Percentiles rank a stretch among this genome's conserved stretches.
These are phyloP conservation scores for Salarias fasciatus DNA, from an alignment of 2,797 vertebrate species.

Conservation along the genomic window DNA sequence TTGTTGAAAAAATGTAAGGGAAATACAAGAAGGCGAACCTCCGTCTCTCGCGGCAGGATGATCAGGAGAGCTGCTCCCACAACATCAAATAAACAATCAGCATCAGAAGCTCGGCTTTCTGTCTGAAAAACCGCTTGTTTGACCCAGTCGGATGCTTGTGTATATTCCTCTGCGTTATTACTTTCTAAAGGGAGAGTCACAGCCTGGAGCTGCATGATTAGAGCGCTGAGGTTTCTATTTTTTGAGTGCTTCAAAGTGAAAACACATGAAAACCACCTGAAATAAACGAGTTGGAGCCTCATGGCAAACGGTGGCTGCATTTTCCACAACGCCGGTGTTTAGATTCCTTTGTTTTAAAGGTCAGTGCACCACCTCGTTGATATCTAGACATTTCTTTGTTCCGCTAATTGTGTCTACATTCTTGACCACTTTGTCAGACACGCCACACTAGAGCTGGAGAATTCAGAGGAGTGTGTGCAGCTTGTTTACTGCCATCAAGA, in stretches of 20 bases:
- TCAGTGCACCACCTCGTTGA: constrained; percentile 65
- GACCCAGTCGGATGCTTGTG: constrained; percentile 32
- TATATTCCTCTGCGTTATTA: constrained; percentile 48
- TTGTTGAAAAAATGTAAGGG: too few species aligned
- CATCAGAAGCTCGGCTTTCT: constrained; percentile 50
- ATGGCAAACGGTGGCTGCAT: constrained; percentile 30
- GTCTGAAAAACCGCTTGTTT: constrained; percentile 46
- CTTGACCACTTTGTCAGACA: constrained; percentile 73
- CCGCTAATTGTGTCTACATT: constrained; percentile 74
- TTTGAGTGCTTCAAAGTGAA: constrained; percentile 43
- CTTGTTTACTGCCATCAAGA: constrained; percentile 78
- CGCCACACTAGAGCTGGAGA: constrained; percentile 43
- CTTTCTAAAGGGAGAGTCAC: constrained; percentile 54
- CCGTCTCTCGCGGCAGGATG: constrained; percentile 47
- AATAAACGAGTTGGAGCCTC: constrained; percentile 58
- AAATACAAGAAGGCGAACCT: neutral
- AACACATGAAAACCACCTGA: constrained; percentile 61
- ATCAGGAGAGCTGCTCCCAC: constrained; percentile 48
- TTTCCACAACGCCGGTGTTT: constrained; percentile 48
- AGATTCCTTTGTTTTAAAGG: constrained; percentile 72
- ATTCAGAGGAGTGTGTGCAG: constrained; percentile 54
- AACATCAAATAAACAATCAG: constrained; percentile 61
- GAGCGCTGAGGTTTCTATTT: constrained; percentile 27
- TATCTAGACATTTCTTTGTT: constrained; percentile 65
- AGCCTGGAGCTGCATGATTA: constrained; percentile 55